Conservation (phyloP, 2,888 invertebrate genomes). For the Rutpela maculata region DNA sequence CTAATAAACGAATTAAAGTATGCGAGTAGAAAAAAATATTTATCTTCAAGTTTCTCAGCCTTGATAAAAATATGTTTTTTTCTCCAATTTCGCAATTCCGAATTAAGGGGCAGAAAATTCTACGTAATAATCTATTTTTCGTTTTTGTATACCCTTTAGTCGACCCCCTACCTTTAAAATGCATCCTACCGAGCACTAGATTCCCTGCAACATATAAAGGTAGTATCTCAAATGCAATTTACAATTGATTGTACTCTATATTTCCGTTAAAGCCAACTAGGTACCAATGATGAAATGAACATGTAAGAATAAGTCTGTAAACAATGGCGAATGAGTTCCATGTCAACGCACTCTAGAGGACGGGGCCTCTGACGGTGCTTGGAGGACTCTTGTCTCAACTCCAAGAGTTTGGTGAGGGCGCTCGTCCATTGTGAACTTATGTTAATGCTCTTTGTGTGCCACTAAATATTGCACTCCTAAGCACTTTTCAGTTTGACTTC, state of each 20-base stretch:
- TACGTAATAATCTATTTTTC: no score
- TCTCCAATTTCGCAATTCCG: no score
- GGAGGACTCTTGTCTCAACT: slow-evolving; percentile 65
- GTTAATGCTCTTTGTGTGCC: slow-evolving; percentile 67
- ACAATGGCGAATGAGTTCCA: slow-evolving; percentile 57
- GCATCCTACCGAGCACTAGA: no score
- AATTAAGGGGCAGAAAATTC: no score
- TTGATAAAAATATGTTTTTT: no score
- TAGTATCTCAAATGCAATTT: background rate
- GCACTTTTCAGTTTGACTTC: slow-evolving; percentile 67
- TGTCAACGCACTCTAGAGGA: slow-evolving; percentile 52
- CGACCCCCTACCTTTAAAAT: no score
- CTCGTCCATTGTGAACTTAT: slow-evolving; percentile 66
- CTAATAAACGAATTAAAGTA: no score
- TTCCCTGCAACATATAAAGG: background rate
- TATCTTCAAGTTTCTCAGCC: no score
- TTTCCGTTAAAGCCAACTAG: slow-evolving; percentile 23
- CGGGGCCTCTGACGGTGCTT: slow-evolving; percentile 61
- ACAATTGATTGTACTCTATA: background rate
- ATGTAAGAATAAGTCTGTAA: slow-evolving; percentile 40
- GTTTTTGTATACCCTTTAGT: no score
- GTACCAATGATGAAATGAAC: slow-evolving; percentile 21
- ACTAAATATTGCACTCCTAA: slow-evolving; percentile 65
- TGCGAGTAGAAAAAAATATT: no score
- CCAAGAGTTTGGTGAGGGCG: slow-evolving; percentile 62